Percentiles rank a stretch among this genome's conserved stretches.
Evolutionary conservation across 2,888 invertebrate species (phyloP).

Genomic region (Nesidiocoris tenuis): DNA sequence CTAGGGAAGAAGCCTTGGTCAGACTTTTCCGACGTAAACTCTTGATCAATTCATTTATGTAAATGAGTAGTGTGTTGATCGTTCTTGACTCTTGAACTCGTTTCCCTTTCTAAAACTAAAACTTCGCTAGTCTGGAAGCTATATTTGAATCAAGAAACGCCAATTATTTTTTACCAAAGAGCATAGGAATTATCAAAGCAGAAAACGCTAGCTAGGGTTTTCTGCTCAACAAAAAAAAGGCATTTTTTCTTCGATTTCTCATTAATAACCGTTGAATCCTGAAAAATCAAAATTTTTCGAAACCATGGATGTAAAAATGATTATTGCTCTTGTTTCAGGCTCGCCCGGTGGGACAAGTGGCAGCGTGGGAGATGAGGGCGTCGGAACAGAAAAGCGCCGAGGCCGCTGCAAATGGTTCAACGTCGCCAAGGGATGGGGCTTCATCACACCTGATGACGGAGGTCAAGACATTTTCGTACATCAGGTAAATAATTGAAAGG

Average conservation of each 20-base stretch:
- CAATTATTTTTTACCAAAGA: too few species aligned
- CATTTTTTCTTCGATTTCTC: too few species aligned
- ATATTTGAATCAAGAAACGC: too few species aligned
- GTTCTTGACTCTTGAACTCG: too few species aligned
- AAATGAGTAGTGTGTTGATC: background rate
- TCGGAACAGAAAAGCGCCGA: constrained; percentile 64
- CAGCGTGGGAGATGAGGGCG: constrained; percentile 55
- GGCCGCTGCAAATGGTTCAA: constrained; percentile 95
- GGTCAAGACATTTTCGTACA: constrained; percentile 91
- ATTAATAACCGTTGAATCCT: too few species aligned
- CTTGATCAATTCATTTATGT: background rate
- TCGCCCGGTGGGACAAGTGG: constrained; percentile 56
- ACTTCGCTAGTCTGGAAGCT: too few species aligned
- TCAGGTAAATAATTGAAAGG: constrained; percentile 69
- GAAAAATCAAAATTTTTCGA: background rate
- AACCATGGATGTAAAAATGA: background rate
- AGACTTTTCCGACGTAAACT: background rate
- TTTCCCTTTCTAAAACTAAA: too few species aligned
- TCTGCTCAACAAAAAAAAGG: too few species aligned
- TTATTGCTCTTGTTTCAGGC: constrained; percentile 51
- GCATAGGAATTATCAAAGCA: too few species aligned
- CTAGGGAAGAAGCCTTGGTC: too few species aligned
- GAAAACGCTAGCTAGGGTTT: too few species aligned
- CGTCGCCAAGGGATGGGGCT: constrained; percentile 93
- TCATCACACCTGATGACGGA: constrained; percentile 86